Percentiles rank a stretch among this genome's conserved stretches.
phyloP scores from a whole-genome alignment of 2,113 vertebrate genomes.

The Pachypanchax playfairii region DNA sequence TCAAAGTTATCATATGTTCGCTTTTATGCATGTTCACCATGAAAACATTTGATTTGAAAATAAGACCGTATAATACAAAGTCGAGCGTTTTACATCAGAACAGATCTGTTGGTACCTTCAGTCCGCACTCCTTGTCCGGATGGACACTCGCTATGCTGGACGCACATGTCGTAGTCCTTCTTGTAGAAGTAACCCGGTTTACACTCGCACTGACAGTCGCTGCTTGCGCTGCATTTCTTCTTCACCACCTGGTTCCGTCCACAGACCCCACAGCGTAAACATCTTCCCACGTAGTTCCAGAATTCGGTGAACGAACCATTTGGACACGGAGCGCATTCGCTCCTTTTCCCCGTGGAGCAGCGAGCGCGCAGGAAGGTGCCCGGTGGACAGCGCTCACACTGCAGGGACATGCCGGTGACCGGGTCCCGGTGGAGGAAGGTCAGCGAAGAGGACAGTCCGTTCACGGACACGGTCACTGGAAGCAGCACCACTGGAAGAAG shows the following conservation, averaged over 20 bases:
- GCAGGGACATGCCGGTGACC: neutral
- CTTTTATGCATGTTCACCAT: no score
- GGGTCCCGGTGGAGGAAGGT: constrained; percentile 48
- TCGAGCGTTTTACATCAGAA: no score
- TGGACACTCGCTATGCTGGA: constrained; percentile 57
- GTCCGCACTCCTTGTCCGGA: constrained; percentile 44
- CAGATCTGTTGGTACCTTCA: constrained; percentile 50
- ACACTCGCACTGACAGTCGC: constrained; percentile 66
- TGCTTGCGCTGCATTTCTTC: constrained; percentile 32
- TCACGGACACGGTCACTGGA: neutral
- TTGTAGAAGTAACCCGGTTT: constrained; percentile 49
- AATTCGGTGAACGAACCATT: constrained; percentile 65
- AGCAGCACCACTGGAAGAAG: neutral
- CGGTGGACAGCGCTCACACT: constrained; percentile 62
- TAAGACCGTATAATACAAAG: no score
- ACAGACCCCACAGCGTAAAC: constrained; percentile 69
- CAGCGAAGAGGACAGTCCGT: rapidly evolving
- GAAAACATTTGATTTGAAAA: no score
- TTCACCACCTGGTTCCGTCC: constrained; percentile 43
- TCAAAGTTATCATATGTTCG: no score
- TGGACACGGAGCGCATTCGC: constrained; percentile 60
- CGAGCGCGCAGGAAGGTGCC: constrained; percentile 37
- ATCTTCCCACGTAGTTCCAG: constrained; percentile 71
- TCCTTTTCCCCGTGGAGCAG: constrained; percentile 52
- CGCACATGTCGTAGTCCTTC: constrained; percentile 32